phyloP scores from a whole-genome alignment of 2,888 invertebrate genomes.

The Dryococelus australis region DNA sequence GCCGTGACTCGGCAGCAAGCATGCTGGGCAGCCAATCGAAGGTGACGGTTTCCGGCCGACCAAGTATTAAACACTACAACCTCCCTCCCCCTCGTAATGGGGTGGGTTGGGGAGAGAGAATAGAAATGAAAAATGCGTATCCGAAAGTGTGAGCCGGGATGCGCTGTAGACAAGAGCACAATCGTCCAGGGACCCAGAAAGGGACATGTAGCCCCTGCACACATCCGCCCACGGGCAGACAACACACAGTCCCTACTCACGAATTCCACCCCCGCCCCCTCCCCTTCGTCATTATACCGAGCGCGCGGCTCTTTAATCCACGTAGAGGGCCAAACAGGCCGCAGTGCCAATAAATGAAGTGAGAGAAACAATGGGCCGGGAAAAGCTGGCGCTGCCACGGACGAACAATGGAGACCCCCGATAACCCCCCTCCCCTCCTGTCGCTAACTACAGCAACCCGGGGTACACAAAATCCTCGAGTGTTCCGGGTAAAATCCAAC shows the following conservation, averaged over 20 bases:
- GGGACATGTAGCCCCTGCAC: neutral
- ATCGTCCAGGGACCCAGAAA: neutral
- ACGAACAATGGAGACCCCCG: neutral
- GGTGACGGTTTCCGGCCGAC: no score
- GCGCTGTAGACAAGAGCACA: neutral
- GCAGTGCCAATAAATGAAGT: constrained; percentile 3
- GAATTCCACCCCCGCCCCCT: neutral
- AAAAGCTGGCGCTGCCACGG: neutral
- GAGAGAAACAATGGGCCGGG: neutral
- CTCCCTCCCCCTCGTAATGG: no score
- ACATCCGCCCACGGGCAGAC: neutral
- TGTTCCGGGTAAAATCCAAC: neutral
- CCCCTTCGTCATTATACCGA: no score
- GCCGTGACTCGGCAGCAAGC: no score
- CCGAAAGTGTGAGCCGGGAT: neutral
- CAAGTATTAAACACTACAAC: no score
- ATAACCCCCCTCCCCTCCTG: no score
- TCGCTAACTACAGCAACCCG: no score
- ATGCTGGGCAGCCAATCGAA: no score
- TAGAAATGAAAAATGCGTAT: neutral
- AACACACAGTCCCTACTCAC: neutral
- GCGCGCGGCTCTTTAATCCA: neutral
- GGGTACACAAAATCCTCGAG: neutral
- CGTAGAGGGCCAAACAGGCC: neutral
- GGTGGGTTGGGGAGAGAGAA: neutral